Base-by-base conservation (phyloP, 2,797 vertebrate species). In the Pseudomugil gertrudae region DNA sequence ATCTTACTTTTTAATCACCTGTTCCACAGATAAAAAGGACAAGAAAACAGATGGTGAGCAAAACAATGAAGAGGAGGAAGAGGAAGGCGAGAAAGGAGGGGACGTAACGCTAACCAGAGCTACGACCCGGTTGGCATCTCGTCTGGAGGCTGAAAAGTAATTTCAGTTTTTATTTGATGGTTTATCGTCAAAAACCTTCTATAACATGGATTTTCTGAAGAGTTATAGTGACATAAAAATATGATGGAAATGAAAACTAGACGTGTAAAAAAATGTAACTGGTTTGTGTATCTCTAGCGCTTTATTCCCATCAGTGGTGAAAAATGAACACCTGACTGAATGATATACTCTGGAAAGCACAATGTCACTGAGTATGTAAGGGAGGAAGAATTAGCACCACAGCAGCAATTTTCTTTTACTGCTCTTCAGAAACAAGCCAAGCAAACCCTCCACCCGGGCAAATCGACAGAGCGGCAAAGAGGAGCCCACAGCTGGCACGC, bases 111-210 rank as follows among this genome's bases (percentile, higher is more conserved):
- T 87, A 67, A 90, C 87, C 0, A 91, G 96, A 80, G 95, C 97
- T 27, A 98, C 95, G 32, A 98, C 97, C 0, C 93, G 97, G 6
- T 93, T 93, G 19, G 94, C 94, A 1, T 90, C 95, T 60, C 95
- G 96, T 29, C 90, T 96, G 63, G 98, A 98, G 86, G 96, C 96
- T 36, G 95, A 98, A 80, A 96, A 94, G 97, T 98, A 94, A 50
- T 17, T 38, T 7, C 15, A 59, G 15, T 3, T 5, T 47, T 38
- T 35, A 27, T 62, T 33, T 61, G n/a, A 24, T 66, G 57, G 32
- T 40, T 61, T 9, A n/a, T n/a, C n/a, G n/a, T n/a, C n/a, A n/a
- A n/a, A n/a, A n/a, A n/a, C n/a, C n/a, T n/a, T n/a, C n/a, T n/a
- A n/a, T n/a, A n/a, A n/a, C n/a, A n/a, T n/a, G n/a, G n/a, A n/a